Base-by-base conservation (phyloP, 1,140 invertebrate genomes). In the Scaptodrosophila lebanonensis region DNA sequence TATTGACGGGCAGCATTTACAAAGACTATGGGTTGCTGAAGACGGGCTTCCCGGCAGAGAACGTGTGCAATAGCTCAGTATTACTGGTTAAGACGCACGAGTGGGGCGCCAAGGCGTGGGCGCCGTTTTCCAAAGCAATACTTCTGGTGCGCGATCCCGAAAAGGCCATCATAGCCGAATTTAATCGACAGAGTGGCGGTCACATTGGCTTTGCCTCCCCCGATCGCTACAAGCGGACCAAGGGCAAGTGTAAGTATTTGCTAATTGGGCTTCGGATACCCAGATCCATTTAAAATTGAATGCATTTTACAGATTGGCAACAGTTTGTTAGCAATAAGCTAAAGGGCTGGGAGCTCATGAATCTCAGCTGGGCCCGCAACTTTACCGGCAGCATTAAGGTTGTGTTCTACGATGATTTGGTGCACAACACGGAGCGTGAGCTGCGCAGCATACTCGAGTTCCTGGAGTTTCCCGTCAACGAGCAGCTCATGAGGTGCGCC, bases 41-140 rank as follows among this genome's bases (percentile, higher is more conserved):
- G 64, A 92, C 93, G 64, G 94, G 94, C 6, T 95, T 95, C 76
- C 93, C 93, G 6, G 93, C 91, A 1, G 94, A 95, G 84, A 93
- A 91, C 69, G 88, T 94, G 1, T 88, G 88, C 11, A 93, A 94
- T 87, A 91, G 91, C 11, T 92, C 93, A n/a, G 93, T 92, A 8
- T 85, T 94, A 18, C 89, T 94, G 16, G 92, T 95, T 8, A 95
- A 95, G 87, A 95, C 94, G 1, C 94, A 95, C 86, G 92, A 93
- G 77, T 92, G 89, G 85, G 93, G 93, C 9, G 83, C 88, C 7
- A 68, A 86, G 15, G 90, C 91, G 0, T 85, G 90, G 43, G 79
- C 87, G 13, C 89, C 88, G 11, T 94, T 93, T 83, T 86, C 89
- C 27, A 90, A 90, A 54, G 93, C 92, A 1, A 88, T 95, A 32